Percentiles rank a stretch among this genome's conserved stretches.
Conservation (phyloP, 2,797 vertebrate genomes). For the Premnoplex brunnescens region DNA sequence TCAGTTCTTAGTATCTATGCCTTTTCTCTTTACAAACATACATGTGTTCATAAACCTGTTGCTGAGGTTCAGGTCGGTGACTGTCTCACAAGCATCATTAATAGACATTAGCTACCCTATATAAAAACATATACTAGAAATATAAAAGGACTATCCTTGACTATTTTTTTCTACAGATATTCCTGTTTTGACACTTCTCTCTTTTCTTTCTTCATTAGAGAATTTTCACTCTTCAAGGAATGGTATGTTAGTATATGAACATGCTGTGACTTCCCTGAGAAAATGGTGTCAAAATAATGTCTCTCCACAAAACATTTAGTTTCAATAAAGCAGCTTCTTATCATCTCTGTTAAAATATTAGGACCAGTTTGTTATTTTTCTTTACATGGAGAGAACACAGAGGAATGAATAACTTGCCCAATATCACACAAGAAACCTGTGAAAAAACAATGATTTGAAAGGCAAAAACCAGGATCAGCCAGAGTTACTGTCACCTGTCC, state of each 20-base stretch:
- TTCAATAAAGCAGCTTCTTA: background rate
- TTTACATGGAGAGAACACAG: background rate
- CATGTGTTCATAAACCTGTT: background rate
- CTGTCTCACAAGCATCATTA: background rate
- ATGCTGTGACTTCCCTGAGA: background rate
- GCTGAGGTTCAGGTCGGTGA: background rate
- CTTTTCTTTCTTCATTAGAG: background rate
- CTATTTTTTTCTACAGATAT: background rate
- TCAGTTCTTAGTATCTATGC: background rate
- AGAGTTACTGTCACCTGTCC: background rate
- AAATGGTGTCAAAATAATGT: background rate
- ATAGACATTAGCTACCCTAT: background rate
- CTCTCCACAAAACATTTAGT: background rate
- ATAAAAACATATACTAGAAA: background rate
- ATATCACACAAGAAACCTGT: background rate
- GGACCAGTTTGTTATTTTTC: background rate
- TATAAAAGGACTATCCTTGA: background rate
- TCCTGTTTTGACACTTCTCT: background rate
- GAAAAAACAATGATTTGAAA: background rate
- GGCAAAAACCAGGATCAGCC: background rate
- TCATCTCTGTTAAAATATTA: background rate
- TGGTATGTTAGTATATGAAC: background rate
- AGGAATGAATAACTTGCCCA: background rate
- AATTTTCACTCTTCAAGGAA: background rate
- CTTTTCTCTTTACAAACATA: background rate